Base-by-base conservation (phyloP, 2,113 vertebrate species). In the Anser brachyrhynchus region DNA sequence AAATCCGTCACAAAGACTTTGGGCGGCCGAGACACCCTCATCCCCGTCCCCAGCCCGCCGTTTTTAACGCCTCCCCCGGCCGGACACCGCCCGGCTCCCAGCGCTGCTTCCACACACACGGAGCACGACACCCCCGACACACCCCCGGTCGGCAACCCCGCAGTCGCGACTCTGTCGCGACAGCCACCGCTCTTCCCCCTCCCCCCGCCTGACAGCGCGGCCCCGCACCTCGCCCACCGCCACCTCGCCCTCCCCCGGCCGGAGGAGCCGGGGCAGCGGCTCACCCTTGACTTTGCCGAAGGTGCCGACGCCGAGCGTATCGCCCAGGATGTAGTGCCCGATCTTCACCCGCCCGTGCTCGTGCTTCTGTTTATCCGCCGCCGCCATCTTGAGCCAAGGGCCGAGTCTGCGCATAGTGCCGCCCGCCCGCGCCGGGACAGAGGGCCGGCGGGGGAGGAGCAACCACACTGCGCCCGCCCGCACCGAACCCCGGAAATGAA, bases 261-360 rank as follows among this genome's bases (percentile, higher is more conserved):
- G 25, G 25, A 64, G 13, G 16, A 28, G 25, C 39, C 10, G 5
- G 25, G 15, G 37, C 37, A 41, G 4, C 37, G 10, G 7, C 98
- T 93, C 97, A 99, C 99, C 99, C 98, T 99, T 99, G 85, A 99
- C 99, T 98, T 99, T 99, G 65, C 99, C 99, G 92, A 99, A 99
- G 35, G 99, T 99, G 69, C 99, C 99, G 71, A 99, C 99, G 57
- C 99, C 99, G 14, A 99, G 98, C 33, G 99, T 99, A 91, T 99
- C 99, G 18, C 99, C 99, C 52, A 99, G 94, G 84, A 99, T 99
- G 80, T 99, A 99, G 88, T 99, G 99, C 86, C 99, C 99, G 9
- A 99, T 99, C 98, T 99, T 99, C 94, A 99, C 99, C 96, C 99
- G 98, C 93, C 99, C 99, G 98, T 99, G 99, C 98, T 99, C 99